Percentiles rank a stretch among this genome's conserved stretches.
Evolutionary conservation across 2,113 vertebrate species (phyloP).

Genomic region (Pavo muticus): DNA sequence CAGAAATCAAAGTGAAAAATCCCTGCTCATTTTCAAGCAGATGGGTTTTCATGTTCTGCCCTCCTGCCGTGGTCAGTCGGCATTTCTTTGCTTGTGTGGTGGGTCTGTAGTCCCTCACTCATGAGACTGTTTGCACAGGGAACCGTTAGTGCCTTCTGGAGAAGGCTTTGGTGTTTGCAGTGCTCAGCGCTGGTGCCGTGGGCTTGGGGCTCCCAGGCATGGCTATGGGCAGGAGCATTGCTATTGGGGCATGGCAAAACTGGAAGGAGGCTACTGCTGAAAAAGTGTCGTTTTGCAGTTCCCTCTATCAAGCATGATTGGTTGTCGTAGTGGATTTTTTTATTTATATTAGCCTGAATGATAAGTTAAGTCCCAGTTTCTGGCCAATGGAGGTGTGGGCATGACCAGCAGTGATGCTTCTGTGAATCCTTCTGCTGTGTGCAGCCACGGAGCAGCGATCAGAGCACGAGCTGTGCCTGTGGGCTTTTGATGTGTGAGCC

Average conservation of each 20-base stretch:
- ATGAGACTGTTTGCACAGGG: not conserved
- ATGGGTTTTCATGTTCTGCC: not conserved
- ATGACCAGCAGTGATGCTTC: not conserved
- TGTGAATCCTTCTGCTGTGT: not conserved
- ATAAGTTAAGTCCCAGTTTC: too few species aligned
- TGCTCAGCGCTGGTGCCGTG: not conserved
- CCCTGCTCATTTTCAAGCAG: not conserved
- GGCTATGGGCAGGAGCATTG: not conserved
- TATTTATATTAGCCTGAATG: not conserved
- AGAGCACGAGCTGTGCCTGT: not conserved
- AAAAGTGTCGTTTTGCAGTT: not conserved
- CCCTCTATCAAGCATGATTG: not conserved
- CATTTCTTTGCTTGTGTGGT: too few species aligned
- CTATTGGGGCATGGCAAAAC: not conserved
- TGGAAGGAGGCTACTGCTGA: not conserved
- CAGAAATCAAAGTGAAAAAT: too few species aligned
- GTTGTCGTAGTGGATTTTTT: not conserved
- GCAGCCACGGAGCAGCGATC: too few species aligned
- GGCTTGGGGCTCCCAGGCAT: too few species aligned
- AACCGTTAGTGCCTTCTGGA: not conserved
- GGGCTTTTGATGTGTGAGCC: not conserved
- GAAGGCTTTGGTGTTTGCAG: not conserved
- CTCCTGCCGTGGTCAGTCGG: too few species aligned
- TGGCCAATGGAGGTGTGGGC: not conserved
- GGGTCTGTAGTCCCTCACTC: too few species aligned